These are phyloP conservation scores for Phyllostomus discolor DNA, from an alignment of 2,113 vertebrate species.

Conservation along the genomic window DNA sequence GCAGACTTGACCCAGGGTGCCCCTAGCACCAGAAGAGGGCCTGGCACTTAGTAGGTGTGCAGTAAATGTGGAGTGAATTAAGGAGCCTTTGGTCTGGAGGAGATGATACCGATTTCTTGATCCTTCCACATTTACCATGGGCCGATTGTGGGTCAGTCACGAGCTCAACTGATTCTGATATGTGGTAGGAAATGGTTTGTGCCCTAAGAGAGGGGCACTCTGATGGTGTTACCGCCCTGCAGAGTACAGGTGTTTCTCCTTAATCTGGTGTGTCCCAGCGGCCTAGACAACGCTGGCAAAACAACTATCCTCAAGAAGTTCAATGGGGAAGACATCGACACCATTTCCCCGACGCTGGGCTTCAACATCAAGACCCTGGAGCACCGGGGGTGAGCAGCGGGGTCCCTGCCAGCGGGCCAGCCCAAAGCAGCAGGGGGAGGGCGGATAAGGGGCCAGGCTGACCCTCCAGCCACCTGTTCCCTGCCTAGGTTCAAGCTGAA, in stretches of 20 bases:
- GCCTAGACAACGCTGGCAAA: slow-evolving; percentile 93
- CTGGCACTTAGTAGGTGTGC: neutral
- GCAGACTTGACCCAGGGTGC: neutral
- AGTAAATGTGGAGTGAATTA: neutral
- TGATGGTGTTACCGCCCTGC: neutral
- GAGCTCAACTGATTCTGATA: neutral
- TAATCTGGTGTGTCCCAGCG: slow-evolving; percentile 78
- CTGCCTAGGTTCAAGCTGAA: slow-evolving; percentile 89
- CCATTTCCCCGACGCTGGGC: slow-evolving; percentile 92
- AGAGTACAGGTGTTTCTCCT: slow-evolving; percentile 46
- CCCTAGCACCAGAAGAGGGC: neutral
- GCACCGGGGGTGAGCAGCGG: slow-evolving; percentile 84
- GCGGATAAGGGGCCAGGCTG: fast-evolving
- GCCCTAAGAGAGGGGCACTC: neutral
- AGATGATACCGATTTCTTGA: neutral
- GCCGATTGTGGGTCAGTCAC: neutral
- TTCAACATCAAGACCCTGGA: slow-evolving; percentile 96
- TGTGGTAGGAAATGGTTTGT: neutral
- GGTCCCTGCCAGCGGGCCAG: fast-evolving
- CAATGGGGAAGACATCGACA: slow-evolving; percentile 92
- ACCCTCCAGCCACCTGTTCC: neutral
- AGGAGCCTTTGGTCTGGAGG: neutral
- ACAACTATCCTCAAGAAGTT: slow-evolving; percentile 95
- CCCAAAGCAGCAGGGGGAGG: neutral
- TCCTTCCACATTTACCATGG: neutral